phyloP scores from a whole-genome alignment of 2,888 invertebrate species.

The Diabrotica balteata region DNA sequence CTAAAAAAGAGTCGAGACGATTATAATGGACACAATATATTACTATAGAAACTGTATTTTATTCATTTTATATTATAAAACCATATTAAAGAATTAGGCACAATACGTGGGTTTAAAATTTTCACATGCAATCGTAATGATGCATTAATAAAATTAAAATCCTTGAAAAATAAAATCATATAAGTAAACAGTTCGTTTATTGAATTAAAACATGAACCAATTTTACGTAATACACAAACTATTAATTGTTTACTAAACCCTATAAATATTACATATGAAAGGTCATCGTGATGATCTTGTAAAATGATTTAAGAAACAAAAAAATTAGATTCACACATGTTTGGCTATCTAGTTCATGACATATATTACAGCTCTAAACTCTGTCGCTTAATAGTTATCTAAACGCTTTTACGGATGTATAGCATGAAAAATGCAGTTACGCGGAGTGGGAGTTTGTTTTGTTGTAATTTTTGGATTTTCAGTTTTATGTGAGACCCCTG shows the following conservation, averaged over 20 bases:
- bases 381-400: neutral
- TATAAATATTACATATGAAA: slow-evolving; percentile 32
- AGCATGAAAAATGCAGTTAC: neutral
- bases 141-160: no score
- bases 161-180: no score
- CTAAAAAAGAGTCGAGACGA: no score
- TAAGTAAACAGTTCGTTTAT: slow-evolving; percentile 7
- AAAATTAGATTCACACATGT: slow-evolving; percentile 41
- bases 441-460: slow-evolving; percentile 1
- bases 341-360: slow-evolving; percentile 30
- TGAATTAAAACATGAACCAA: slow-evolving; percentile 5
- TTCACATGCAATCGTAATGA: no score
- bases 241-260: slow-evolving; percentile 25
- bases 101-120: no score
- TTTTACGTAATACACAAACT: slow-evolving; percentile 23
- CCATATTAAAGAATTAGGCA: no score
- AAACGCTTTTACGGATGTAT: neutral
- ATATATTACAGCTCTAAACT: slow-evolving; percentile 12
- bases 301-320: slow-evolving; percentile 33
- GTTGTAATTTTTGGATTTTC: slow-evolving; percentile 5
- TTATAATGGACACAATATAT: no score
- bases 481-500: slow-evolving; percentile 32
- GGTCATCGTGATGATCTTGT: slow-evolving; percentile 45
- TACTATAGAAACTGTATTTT: no score
- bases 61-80: no score